Base-by-base conservation (phyloP, 2,113 vertebrate species). In the Semnornis frantzii region DNA sequence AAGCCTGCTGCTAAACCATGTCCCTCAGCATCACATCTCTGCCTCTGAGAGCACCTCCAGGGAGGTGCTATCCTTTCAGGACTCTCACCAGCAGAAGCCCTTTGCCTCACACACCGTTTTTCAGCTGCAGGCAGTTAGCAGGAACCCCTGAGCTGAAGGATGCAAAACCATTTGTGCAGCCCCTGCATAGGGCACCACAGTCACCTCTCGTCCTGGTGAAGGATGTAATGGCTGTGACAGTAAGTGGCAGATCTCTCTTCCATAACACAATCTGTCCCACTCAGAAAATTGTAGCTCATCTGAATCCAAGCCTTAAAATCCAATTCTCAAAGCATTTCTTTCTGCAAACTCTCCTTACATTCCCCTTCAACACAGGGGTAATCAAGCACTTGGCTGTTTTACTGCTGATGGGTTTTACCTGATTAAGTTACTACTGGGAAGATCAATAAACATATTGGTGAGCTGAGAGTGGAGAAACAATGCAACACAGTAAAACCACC, bases 31-130 rank as follows among this genome's bases (percentile, higher is more conserved):
- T 52, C 50, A 52, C 50, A 24, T 52, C 50, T 52, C 50, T 52
- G 50, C 48, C 48, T 50, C 21, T 50, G 21, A 24, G 21, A 50
- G 48, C 50, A 13, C 50, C 50, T 52, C 50, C 50, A 25, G 50
- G 50, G 50, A 52, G 50, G 50, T 52, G 50, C 11, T 52, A 5
- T 42, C 15, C 10, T 42, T 79, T 52, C 19, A 52, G 59, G 81
- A 55, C 33, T 78, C 62, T 21, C 24, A 20, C 8, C 39, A 33
- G 31, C 9, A 34, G 34, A 4, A 69, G 13, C 19, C 23, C 28
- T 9, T 4, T 48, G 23, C 10, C 30, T 19, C 30, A 30, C 2
- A 0, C 0, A 15, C 8, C 3, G 5, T 10, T 63, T 52, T 27
- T 15, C 34, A 89, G 70, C 63, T 70, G 55, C 30, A 54, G 55